Conservation (phyloP, 2,888 invertebrate genomes). For the Tupiocoris notatus region DNA sequence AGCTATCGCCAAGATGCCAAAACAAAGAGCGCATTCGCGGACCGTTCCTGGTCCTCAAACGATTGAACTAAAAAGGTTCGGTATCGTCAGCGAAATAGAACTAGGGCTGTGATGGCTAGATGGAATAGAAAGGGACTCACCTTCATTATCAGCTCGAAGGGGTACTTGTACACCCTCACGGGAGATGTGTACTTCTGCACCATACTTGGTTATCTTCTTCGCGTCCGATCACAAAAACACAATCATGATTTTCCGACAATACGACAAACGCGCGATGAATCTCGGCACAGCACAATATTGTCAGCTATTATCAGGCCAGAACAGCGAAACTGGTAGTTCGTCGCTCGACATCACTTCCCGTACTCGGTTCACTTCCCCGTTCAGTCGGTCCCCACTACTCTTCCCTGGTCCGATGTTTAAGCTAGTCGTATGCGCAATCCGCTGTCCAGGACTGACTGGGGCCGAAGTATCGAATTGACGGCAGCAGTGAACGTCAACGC, state of each 20-base stretch:
- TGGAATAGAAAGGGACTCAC: constrained; percentile 56
- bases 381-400: not conserved
- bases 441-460: no score
- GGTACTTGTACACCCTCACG: constrained; percentile 89
- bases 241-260: no score
- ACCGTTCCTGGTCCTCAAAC: no score
- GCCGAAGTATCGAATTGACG: no score
- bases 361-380: not conserved
- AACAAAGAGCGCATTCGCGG: no score
- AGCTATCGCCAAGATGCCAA: no score
- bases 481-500: no score
- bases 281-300: not conserved
- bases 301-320: not conserved
- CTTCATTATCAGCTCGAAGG: constrained; percentile 94
- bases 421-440: not conserved
- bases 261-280: no score
- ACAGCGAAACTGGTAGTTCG: not conserved
- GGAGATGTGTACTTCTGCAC: constrained; percentile 95
- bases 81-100: not conserved
- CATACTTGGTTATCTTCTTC: constrained; percentile 64
- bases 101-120: not conserved
- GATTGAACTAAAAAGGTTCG: not conserved
- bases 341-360: not conserved
- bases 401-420: no score
- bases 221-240: no score